Conservation (phyloP, 1,140 invertebrate species). For the Neotoxoptera formosana region DNA sequence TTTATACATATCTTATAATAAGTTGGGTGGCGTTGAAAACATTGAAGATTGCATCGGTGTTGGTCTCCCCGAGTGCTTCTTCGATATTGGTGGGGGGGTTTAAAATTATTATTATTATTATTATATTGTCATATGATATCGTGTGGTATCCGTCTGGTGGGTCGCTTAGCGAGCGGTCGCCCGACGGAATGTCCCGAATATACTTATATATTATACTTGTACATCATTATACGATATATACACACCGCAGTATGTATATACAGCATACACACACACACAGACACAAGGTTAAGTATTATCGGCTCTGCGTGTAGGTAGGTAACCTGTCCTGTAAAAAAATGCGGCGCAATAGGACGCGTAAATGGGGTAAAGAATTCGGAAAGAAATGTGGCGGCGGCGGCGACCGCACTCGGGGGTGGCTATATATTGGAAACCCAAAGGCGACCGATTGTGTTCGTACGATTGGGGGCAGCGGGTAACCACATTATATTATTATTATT, state of each 20-base stretch:
- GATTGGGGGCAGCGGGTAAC: background rate
- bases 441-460: background rate
- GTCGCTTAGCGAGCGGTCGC: background rate
- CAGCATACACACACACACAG: background rate
- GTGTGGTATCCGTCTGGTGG: background rate
- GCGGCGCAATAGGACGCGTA: conserved; percentile 11
- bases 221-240: background rate
- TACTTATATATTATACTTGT: background rate
- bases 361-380: background rate
- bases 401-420: background rate
- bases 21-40: too few relatives aligned
- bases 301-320: background rate
- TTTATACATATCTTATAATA: too few relatives aligned
- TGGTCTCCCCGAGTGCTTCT: too few relatives aligned
- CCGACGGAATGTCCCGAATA: background rate
- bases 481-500: too few relatives aligned
- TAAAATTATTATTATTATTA: too few relatives aligned
- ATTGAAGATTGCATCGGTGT: too few relatives aligned
- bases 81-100: too few relatives aligned
- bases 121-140: background rate
- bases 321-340: background rate
- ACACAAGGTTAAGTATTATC: background rate
- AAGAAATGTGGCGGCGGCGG: conserved; percentile 16
- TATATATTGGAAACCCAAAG: conserved; percentile 33
- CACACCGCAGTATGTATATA: background rate